Conservation (phyloP, 2,888 invertebrate genomes). For the Hymenopus coronatus region DNA sequence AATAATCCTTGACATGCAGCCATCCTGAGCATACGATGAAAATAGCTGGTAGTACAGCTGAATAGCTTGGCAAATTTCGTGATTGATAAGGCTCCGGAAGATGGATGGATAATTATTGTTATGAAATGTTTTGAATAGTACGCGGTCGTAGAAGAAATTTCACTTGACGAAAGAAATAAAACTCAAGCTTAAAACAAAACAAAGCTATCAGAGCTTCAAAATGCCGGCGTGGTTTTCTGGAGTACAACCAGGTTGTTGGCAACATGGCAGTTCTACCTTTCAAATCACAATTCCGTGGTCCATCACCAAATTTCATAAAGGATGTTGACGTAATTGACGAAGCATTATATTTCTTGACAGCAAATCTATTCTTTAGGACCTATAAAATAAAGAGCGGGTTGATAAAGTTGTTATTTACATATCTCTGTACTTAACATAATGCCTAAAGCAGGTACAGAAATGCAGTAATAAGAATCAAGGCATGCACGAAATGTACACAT, state of each 20-base stretch:
- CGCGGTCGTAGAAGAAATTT: too few relatives aligned
- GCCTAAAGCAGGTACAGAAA: constrained; percentile 89
- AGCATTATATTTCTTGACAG: constrained; percentile 95
- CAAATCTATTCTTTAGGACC: constrained; percentile 97
- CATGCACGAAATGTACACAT: constrained; percentile 91
- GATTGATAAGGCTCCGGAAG: too few relatives aligned
- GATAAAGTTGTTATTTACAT: constrained; percentile 96
- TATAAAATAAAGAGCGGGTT: constrained; percentile 97
- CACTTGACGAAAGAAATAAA: too few relatives aligned
- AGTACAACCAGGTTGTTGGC: constrained; percentile 72
- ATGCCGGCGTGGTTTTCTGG: constrained; percentile 55
- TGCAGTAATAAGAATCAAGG: constrained; percentile 88
- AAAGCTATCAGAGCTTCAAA: not conserved
- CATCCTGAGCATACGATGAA: too few relatives aligned
- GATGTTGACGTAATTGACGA: constrained; percentile 93
- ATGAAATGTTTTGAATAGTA: too few relatives aligned
- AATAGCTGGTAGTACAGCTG: too few relatives aligned
- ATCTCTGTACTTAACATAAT: constrained; percentile 96
- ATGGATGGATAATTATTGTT: too few relatives aligned
- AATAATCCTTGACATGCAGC: too few relatives aligned
- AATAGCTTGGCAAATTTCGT: too few relatives aligned
- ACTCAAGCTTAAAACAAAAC: too few relatives aligned
- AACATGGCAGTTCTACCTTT: constrained; percentile 93
- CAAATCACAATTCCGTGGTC: constrained; percentile 87
- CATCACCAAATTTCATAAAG: constrained; percentile 71